A percentile compares a stretch with the other conserved stretches of the same genome.
Conservation (phyloP, 2,888 invertebrate genomes). For the Apotomis turbidana region DNA sequence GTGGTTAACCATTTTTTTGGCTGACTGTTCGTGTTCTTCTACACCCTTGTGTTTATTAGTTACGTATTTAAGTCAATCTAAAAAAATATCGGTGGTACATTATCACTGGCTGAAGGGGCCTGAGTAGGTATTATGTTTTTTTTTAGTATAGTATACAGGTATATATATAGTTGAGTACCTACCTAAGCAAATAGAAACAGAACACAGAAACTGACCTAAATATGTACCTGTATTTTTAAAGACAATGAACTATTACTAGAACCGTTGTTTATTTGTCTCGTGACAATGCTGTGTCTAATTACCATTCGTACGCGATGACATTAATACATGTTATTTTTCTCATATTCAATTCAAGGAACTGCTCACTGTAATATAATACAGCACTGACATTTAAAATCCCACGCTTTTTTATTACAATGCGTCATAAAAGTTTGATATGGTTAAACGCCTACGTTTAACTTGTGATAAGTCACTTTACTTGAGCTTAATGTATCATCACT, state of each 20-base stretch:
- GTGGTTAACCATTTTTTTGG: too few relatives aligned
- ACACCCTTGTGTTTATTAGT: too few relatives aligned
- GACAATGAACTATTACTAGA: background rate
- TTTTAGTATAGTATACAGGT: too few relatives aligned
- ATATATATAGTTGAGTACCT: too few relatives aligned
- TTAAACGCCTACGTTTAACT: constrained; percentile 36
- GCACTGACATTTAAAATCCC: constrained; percentile 36
- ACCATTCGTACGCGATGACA: constrained; percentile 27
- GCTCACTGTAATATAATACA: constrained; percentile 27
- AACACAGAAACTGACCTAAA: background rate
- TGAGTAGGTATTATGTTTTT: too few relatives aligned
- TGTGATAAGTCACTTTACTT: constrained; percentile 32
- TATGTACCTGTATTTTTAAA: too few relatives aligned
- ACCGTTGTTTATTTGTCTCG: constrained; percentile 30
- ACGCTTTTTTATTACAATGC: constrained; percentile 38
- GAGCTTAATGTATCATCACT: constrained; percentile 38
- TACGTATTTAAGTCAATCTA: too few relatives aligned
- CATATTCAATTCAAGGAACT: constrained; percentile 28
- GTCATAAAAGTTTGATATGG: constrained; percentile 36
- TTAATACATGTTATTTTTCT: constrained; percentile 32
- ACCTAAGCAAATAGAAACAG: too few relatives aligned
- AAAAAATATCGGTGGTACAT: too few relatives aligned
- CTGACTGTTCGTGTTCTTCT: too few relatives aligned
- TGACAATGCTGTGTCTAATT: constrained; percentile 16
- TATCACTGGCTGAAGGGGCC: too few relatives aligned